These are phyloP conservation scores for Acipenser oxyrinchus DNA, from an alignment of 2,797 vertebrate genomes.

Conservation along the genomic window DNA sequence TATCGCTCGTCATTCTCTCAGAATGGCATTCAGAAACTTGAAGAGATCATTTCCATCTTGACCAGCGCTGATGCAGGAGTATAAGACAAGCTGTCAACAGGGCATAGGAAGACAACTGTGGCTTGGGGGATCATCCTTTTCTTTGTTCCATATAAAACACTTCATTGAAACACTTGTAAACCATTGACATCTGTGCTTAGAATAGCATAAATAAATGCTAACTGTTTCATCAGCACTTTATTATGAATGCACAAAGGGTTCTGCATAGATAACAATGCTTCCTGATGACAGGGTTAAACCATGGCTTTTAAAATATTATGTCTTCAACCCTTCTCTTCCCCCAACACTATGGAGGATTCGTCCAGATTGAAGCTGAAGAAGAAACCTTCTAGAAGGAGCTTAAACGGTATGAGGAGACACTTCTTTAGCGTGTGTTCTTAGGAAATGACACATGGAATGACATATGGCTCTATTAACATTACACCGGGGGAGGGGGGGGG, in stretches of 20 bases:
- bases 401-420: conserved; percentile 4
- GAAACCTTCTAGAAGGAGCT: conserved; percentile 1
- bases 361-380: conserved; percentile 11
- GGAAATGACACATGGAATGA: conserved; percentile 10
- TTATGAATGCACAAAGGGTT: not conserved
- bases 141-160: conserved; percentile 2
- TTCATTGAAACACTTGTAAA: not conserved
- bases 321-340: not conserved
- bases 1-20: not conserved
- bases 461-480: not conserved
- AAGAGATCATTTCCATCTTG: conserved; percentile 14
- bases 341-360: conserved; percentile 6
- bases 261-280: conserved; percentile 4
- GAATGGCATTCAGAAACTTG: conserved; percentile 17
- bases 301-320: conserved; percentile 11
- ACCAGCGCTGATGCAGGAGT: conserved; percentile 10
- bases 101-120: conserved; percentile 1
- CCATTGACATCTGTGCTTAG: conserved; percentile 12
- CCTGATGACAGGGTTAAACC: conserved; percentile 4
- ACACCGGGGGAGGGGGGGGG: not conserved
- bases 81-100: conserved; percentile 2
- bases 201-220: not conserved
- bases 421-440: conserved; percentile 9
- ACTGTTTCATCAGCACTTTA: not conserved
- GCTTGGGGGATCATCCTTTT: not conserved